phyloP scores from a whole-genome alignment of 2,113 vertebrate species.

The Alligator sinensis region DNA sequence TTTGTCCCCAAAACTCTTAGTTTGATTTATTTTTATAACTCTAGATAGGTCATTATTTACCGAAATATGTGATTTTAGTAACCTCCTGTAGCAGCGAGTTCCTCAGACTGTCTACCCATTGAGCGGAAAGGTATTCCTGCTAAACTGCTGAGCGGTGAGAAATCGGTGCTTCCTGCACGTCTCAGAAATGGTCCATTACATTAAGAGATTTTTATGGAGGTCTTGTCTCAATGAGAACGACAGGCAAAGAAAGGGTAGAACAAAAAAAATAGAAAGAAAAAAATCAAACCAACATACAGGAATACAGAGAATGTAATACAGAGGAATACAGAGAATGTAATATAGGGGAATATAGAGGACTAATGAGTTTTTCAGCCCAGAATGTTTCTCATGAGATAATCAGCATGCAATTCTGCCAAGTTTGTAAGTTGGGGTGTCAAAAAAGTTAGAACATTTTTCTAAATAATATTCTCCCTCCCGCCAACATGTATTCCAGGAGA shows the following conservation, averaged over 20 bases:
- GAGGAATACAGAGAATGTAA: accelerated
- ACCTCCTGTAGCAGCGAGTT: neutral
- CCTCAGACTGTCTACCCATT: neutral
- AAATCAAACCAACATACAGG: neutral
- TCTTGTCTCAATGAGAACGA: too few species aligned
- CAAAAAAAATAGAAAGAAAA: neutral
- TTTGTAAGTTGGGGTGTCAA: accelerated
- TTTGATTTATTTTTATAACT: too few species aligned
- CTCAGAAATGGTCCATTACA: accelerated
- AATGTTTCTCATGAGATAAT: accelerated
- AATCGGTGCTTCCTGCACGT: neutral
- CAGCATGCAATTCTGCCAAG: neutral
- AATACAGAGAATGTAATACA: accelerated
- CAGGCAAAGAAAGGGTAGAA: neutral
- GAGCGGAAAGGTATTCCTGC: neutral
- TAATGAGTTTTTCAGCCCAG: accelerated
- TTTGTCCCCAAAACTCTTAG: too few species aligned
- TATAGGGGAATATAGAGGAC: accelerated
- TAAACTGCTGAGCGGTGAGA: neutral
- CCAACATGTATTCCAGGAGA: neutral
- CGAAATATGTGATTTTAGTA: neutral
- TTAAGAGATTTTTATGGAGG: neutral
- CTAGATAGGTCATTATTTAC: too few species aligned
- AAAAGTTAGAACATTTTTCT: accelerated
- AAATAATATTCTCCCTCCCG: neutral